Evolutionary conservation across 35 echinoderm and acorn worm genomes (phyloP).

Genomic region (Nesometra sesokonis): DNA sequence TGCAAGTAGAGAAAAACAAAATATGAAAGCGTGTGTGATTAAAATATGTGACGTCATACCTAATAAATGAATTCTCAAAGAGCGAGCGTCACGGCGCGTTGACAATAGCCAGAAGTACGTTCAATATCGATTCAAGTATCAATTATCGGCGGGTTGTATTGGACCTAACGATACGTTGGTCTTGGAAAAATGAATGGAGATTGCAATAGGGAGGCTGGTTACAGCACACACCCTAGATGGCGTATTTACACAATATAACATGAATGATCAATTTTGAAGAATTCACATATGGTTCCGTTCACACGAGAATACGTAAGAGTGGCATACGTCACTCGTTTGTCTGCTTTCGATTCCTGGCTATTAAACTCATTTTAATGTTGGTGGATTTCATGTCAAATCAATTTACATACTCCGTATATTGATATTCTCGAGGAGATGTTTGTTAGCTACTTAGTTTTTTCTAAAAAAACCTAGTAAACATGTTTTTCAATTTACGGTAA

Average conservation of each 20-base stretch:
- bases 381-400: no score
- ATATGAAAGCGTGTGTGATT: not conserved
- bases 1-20: not conserved
- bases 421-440: no score
- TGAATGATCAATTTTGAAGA: not conserved
- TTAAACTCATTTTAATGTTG: no score
- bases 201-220: not conserved
- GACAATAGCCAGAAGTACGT: not conserved
- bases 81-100: not conserved
- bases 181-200: not conserved
- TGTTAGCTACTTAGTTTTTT: no score
- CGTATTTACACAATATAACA: not conserved
- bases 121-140: not conserved
- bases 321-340: no score
- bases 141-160: not conserved
- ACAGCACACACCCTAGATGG: not conserved
- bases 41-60: not conserved
- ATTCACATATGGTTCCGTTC: not conserved
- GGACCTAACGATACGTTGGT: no score
- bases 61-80: not conserved
- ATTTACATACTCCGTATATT: no score
- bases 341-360: no score
- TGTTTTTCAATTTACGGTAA: no score
- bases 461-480: no score
- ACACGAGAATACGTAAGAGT: not conserved